These are phyloP conservation scores for Conopomorpha cramerella DNA, from an alignment of 1,140 invertebrate species.

Conservation along the genomic window DNA sequence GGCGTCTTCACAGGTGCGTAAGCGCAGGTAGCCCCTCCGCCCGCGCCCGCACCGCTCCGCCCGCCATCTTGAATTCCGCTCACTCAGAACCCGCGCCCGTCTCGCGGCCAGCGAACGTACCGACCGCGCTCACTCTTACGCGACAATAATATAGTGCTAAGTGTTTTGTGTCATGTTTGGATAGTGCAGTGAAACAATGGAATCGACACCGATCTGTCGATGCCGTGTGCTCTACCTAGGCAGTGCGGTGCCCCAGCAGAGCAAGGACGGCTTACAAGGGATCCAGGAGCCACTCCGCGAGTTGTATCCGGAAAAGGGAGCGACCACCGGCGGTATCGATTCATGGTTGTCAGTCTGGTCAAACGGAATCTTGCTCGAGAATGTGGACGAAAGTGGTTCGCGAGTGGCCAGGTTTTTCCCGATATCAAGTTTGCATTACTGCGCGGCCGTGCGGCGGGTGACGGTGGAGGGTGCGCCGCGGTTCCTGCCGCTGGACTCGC, in stretches of 20 bases:
- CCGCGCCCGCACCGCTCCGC: slow-evolving; percentile 9
- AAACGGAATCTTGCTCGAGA: slow-evolving; percentile 94
- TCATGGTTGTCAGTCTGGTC: slow-evolving; percentile 98
- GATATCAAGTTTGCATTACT: slow-evolving; percentile 95
- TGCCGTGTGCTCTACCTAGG: slow-evolving; percentile 98
- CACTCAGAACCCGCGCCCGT: slow-evolving; percentile 46
- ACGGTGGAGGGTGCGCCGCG: slow-evolving; percentile 74
- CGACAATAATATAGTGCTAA: slow-evolving; percentile 27
- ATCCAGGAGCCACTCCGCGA: slow-evolving; percentile 96
- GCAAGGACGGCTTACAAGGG: slow-evolving; percentile 95
- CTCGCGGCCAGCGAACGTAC: slow-evolving; percentile 39
- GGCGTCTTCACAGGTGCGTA: slow-evolving; percentile 51
- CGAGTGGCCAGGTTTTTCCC: slow-evolving; percentile 96
- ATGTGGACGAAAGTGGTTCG: slow-evolving; percentile 93
- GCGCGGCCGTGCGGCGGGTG: slow-evolving; percentile 92
- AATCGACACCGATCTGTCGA: slow-evolving; percentile 90
- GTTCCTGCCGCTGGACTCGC: slow-evolving; percentile 95
- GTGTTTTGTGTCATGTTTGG: slow-evolving; percentile 48
- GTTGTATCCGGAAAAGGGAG: slow-evolving; percentile 90
- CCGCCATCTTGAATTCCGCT: slow-evolving; percentile 56
- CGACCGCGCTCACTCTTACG: slow-evolving; percentile 13
- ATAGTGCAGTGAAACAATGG: slow-evolving; percentile 56
- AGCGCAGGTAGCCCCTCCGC: slow-evolving; percentile 38
- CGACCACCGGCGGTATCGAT: slow-evolving; percentile 90
- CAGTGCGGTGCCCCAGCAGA: slow-evolving; percentile 95